Conservation (phyloP, 2,113 vertebrate species). For the Aramus guarauna region DNA sequence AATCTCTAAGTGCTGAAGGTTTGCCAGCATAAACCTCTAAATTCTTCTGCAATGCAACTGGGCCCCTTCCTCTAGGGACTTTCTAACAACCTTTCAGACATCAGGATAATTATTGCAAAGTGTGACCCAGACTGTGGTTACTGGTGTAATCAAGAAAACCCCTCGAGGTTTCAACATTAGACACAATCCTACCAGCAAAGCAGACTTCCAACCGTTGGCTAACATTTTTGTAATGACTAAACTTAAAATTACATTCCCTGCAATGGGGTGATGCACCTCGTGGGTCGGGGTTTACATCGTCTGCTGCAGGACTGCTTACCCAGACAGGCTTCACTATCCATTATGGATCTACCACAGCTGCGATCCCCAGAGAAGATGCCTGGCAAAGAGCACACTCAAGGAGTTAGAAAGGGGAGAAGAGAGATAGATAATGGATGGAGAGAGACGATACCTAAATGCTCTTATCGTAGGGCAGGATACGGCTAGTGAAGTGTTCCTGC, state of each 20-base stretch:
- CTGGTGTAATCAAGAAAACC: neutral
- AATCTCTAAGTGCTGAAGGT: slow-evolving; percentile 27
- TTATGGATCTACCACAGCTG: neutral
- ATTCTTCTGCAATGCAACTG: neutral
- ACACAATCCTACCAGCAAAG: neutral
- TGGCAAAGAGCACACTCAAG: neutral
- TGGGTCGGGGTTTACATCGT: fast-evolving
- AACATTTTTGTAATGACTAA: neutral
- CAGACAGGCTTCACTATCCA: fast-evolving
- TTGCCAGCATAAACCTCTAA: slow-evolving; percentile 39
- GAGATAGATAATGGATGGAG: neutral
- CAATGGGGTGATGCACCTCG: fast-evolving
- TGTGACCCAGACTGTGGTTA: slow-evolving; percentile 55
- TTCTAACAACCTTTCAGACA: slow-evolving; percentile 40
- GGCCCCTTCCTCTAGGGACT: slow-evolving; percentile 30
- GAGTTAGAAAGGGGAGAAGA: neutral
- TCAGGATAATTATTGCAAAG: slow-evolving; percentile 48
- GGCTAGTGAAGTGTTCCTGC: neutral
- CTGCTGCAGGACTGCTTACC: neutral
- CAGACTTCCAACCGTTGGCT: neutral
- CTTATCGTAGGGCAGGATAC: fast-evolving
- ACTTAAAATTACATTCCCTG: neutral
- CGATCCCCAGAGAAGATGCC: neutral
- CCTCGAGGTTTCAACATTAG: neutral
- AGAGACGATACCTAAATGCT: neutral